A percentile compares a stretch with the other conserved stretches of the same genome.
phyloP scores from a whole-genome alignment of 2,797 vertebrate genomes.

The Ctenochaetus hawaiiensis region DNA sequence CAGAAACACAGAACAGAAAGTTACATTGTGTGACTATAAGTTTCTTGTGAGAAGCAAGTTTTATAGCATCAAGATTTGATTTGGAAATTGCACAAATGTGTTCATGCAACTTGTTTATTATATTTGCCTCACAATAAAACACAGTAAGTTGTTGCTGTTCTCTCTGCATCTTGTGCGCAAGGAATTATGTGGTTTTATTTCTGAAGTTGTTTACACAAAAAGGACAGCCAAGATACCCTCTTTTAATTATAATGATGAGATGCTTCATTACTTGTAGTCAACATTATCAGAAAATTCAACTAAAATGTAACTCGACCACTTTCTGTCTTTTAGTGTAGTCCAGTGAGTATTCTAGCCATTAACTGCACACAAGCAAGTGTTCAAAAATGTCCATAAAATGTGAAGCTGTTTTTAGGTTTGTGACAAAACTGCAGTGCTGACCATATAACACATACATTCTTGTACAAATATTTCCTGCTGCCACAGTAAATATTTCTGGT shows the following conservation, averaged over 20 bases:
- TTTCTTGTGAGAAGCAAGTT: conserved; percentile 4
- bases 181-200: background rate
- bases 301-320: background rate
- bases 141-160: background rate
- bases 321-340: background rate
- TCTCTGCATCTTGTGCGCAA: background rate
- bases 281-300: background rate
- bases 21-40: conserved; percentile 29
- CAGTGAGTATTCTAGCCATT: background rate
- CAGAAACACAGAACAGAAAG: conserved; percentile 18
- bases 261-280: background rate
- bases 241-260: background rate
- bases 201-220: background rate
- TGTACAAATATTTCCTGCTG: conserved; percentile 34
- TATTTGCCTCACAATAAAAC: background rate
- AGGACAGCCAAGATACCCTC: background rate
- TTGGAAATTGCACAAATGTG: background rate
- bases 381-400: background rate
- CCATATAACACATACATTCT: background rate
- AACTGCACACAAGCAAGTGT: background rate
- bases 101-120: background rate
- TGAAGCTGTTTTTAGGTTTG: background rate
- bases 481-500: conserved; percentile 43
- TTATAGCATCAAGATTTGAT: conserved; percentile 32
- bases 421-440: conserved; percentile 15